These are phyloP conservation scores for Protobothrops flavoviridis DNA, from an alignment of 2,113 vertebrate genomes.

Conservation along the genomic window DNA sequence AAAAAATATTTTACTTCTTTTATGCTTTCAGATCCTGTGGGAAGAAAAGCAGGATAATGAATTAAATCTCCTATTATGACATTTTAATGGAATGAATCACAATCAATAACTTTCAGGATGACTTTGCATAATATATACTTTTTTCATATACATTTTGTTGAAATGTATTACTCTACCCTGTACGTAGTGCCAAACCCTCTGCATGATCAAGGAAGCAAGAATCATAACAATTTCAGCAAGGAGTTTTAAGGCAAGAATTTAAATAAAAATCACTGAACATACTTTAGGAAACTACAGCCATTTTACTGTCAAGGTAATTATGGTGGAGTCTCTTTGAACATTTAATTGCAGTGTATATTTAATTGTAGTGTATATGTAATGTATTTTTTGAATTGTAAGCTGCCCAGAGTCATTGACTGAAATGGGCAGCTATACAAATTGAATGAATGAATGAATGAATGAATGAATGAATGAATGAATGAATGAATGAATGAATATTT, in stretches of 20 bases:
- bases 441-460: background rate
- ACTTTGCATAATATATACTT: background rate
- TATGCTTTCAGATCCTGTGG: background rate
- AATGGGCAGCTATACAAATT: background rate
- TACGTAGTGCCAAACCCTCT: background rate
- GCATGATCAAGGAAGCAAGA: background rate
- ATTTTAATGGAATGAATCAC: background rate
- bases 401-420: background rate
- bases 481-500: background rate
- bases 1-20: background rate
- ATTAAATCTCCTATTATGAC: background rate
- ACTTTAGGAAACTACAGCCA: background rate
- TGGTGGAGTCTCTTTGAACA: background rate
- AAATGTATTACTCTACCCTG: background rate
- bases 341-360: background rate
- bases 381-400: background rate
- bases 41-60: background rate
- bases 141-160: background rate
- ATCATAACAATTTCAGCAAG: background rate
- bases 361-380: background rate
- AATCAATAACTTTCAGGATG: background rate
- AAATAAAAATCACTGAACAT: background rate
- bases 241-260: background rate
- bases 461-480: no score
- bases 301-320: background rate